Percentiles rank a stretch among this genome's conserved stretches.
phyloP scores from a whole-genome alignment of 92 coral and sea anemone genomes.

The Diadumene lineata region DNA sequence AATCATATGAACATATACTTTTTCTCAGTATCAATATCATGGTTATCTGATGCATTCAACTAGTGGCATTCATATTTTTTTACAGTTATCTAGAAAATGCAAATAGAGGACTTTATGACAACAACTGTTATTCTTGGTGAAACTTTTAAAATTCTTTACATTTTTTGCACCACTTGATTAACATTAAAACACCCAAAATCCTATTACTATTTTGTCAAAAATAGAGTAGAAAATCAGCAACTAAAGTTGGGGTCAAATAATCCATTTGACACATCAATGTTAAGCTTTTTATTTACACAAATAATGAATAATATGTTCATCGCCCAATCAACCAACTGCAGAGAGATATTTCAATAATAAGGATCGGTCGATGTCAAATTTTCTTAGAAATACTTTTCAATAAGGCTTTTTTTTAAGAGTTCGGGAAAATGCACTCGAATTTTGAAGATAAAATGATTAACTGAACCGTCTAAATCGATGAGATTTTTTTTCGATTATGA shows the following conservation, averaged over 20 bases:
- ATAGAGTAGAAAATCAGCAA: not conserved
- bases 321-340: no score
- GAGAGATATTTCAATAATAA: not conserved
- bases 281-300: conserved; percentile 16
- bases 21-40: no score
- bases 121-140: not conserved
- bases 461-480: not conserved
- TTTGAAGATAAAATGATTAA: not conserved
- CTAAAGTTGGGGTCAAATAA: conserved; percentile 1
- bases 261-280: conserved; percentile 2
- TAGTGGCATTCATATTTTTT: no score
- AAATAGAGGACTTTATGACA: not conserved
- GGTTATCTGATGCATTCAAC: no score
- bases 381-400: not conserved
- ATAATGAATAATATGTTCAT: not conserved
- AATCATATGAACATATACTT: no score
- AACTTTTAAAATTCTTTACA: not conserved
- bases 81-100: no score
- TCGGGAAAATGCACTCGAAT: not conserved
- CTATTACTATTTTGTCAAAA: not conserved
- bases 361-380: not conserved
- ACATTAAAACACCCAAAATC: not conserved
- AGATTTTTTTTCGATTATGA: not conserved
- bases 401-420: not conserved
- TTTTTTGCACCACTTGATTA: conserved; percentile 1